Base-by-base conservation (phyloP, 2,113 vertebrate genomes). In the Phyllostomus discolor region DNA sequence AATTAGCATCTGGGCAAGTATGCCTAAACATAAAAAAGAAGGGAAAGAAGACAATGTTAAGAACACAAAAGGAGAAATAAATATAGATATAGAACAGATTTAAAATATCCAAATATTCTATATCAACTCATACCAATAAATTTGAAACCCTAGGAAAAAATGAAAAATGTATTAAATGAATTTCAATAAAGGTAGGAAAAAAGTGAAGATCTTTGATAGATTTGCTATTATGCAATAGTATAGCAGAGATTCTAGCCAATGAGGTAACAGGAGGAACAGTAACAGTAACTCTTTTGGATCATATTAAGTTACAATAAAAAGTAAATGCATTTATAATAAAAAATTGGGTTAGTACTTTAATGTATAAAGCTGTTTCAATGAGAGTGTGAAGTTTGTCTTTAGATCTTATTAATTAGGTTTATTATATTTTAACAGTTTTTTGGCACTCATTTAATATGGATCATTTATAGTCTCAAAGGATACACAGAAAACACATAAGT, bases 381-480 rank as follows among this genome's bases (percentile, higher is more conserved):
- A 57, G 4, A 73, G n/a, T 85, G 94, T 85, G 12, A 87, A 16
- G 7, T 93, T 96, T 16, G 12, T 90, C 89, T 96, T 95, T 97
- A 94, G 31, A 31, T 48, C 35, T 96, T 95, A 82, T 97, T 97
- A 70, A 31, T 75, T 54, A 93, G 97, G 66, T n/a, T 64, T 31
- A 35, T 24, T 70, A 70, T 19, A 70, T 70, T 70, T 20, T 69
- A 70, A 38, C 35, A 70, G 19, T 22, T 41, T 38, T 70, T 70
- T 70, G 10, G 10, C 69, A 70, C 10, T 41, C 16, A 38, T 70
- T 70, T 70, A 38, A 24, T 70, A 10, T 38, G 20, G 69, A 24
- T 70, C 35, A 70, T 22, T 35, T 70, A 38, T 22, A 38, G 35
- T 70, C 35, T 41, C 69, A 70, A 70, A 70, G 69, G 17, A 70